Conservation (phyloP, 2,888 invertebrate genomes). For the Bembecia ichneumoniformis region DNA sequence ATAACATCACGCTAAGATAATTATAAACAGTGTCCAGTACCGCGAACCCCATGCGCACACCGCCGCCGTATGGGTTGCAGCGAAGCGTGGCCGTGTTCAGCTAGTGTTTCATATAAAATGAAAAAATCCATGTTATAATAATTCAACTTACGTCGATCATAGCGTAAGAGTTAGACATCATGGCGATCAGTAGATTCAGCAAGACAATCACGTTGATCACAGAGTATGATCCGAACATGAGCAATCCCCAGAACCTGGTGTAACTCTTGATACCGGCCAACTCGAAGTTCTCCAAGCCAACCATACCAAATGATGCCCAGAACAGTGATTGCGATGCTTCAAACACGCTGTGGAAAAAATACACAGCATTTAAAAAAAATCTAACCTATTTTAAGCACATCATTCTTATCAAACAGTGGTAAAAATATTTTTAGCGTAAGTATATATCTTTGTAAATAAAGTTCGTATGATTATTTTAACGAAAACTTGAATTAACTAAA, state of each 20-base stretch:
- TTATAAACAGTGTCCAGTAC: no score
- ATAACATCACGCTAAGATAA: no score
- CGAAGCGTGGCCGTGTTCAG: no score
- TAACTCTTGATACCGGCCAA: constrained; percentile 89
- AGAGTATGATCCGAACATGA: constrained; percentile 97
- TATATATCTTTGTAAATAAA: no score
- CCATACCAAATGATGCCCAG: constrained; percentile 96
- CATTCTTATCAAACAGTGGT: no score
- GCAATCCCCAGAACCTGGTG: constrained; percentile 94
- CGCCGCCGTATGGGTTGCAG: no score
- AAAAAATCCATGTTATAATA: no score
- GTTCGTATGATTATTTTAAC: no score
- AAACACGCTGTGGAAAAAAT: constrained; percentile 78
- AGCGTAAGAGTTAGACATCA: constrained; percentile 98
- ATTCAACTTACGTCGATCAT: constrained; percentile 84
- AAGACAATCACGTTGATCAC: constrained; percentile 95
- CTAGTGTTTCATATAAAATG: no score
- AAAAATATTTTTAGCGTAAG: no score
- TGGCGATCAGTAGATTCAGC: constrained; percentile 94
- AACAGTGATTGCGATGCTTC: constrained; percentile 96
- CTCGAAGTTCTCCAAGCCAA: constrained; percentile 90
- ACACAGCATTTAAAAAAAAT: background rate
- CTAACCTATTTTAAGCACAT: background rate
- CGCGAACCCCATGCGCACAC: no score
- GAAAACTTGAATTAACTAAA: no score